These are phyloP conservation scores for Chrysogorgia sp. DNA, from an alignment of 92 coral and sea anemone genomes.

Conservation along the genomic window DNA sequence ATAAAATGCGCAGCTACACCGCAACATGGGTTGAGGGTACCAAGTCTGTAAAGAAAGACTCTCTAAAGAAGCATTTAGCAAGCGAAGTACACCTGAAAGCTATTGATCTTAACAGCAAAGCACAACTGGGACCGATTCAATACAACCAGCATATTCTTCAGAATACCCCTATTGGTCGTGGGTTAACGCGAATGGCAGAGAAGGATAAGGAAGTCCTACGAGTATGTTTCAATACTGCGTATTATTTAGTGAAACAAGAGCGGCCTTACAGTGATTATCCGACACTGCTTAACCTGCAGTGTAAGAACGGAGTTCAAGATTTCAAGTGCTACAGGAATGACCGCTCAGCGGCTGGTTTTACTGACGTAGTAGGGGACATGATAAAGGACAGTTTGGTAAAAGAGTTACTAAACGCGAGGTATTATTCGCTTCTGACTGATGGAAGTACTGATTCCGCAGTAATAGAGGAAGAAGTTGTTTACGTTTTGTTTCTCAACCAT, in stretches of 20 bases:
- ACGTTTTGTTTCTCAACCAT: not conserved
- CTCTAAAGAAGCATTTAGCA: constrained; percentile 28
- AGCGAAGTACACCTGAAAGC: constrained; percentile 22
- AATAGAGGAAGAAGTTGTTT: constrained; percentile 12
- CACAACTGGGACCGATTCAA: not conserved
- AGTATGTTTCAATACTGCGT: constrained; percentile 16
- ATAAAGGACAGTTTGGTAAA: not conserved
- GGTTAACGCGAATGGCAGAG: constrained; percentile 8
- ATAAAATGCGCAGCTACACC: constrained; percentile 33
- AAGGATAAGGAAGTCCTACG: not conserved
- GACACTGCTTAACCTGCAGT: too few species aligned
- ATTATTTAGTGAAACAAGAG: constrained; percentile 21
- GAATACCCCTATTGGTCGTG: not conserved
- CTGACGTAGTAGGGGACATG: not conserved
- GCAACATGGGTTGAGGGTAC: constrained; percentile 33
- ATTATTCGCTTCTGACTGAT: not conserved
- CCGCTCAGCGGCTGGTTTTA: not conserved
- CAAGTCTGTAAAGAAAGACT: constrained; percentile 20
- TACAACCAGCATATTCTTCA: not conserved
- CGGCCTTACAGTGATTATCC: constrained; percentile 14
- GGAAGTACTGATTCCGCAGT: constrained; percentile 16
- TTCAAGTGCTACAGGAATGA: constrained; percentile 4
- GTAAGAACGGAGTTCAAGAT: not conserved
- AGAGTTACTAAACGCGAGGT: not conserved
- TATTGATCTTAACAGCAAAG: too few species aligned